Percentiles rank a stretch among this genome's conserved stretches.
Conservation (phyloP, 2,888 invertebrate genomes). For the Rhamnusium bicolor region DNA sequence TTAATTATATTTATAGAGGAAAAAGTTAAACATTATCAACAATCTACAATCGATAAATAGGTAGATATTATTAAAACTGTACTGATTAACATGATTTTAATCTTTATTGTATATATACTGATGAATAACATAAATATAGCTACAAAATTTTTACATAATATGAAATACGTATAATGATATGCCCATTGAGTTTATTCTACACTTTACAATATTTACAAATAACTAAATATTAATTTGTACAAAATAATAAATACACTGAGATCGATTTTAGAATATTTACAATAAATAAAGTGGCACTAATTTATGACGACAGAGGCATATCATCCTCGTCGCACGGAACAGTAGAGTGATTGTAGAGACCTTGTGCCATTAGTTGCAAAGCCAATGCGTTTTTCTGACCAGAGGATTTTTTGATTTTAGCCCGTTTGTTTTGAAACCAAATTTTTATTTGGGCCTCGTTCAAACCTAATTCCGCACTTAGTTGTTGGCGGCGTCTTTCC, state of each 20-base stretch:
- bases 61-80: neutral
- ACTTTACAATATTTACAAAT: conserved; percentile 51
- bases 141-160: conserved; percentile 30
- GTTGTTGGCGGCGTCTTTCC: conserved; percentile 89
- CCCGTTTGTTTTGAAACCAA: conserved; percentile 98
- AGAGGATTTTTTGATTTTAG: conserved; percentile 94
- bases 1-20: conserved; percentile 10
- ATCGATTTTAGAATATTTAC: conserved; percentile 39
- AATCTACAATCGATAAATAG: neutral
- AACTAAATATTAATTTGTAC: conserved; percentile 42
- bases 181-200: conserved; percentile 43
- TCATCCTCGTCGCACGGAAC: conserved; percentile 74
- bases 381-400: conserved; percentile 91
- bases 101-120: neutral
- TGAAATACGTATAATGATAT: conserved; percentile 45
- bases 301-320: conserved; percentile 61
- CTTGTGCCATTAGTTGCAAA: conserved; percentile 93
- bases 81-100: neutral
- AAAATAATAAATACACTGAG: conserved; percentile 51
- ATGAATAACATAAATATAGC: neutral
- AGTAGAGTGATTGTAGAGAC: conserved; percentile 91
- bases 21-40: conserved; percentile 4
- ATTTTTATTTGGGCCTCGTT: conserved; percentile 98
- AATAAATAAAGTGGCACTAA: neutral
- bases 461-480: conserved; percentile 92